Conservation (phyloP, 1,140 invertebrate species). For the Cyrtorhinus lividipennis region DNA sequence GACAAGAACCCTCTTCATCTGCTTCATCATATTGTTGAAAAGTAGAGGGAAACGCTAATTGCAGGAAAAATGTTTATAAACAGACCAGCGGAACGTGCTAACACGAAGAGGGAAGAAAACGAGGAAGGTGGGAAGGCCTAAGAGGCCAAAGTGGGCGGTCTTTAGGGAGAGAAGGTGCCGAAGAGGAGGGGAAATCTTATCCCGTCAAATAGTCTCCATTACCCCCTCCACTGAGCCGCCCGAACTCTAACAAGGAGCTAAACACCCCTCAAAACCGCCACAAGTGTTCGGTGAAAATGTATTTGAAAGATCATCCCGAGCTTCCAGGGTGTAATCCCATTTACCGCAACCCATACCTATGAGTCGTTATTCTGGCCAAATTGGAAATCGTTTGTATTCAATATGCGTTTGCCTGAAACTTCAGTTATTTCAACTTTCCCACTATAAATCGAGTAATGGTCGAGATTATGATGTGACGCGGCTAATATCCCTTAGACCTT, state of each 20-base stretch:
- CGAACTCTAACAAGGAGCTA: background rate
- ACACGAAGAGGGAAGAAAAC: background rate
- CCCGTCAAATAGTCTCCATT: slow-evolving; percentile 7
- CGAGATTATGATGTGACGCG: background rate
- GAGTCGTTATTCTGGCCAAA: too few relatives aligned
- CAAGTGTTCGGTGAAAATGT: background rate
- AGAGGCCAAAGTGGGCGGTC: background rate
- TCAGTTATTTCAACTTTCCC: background rate
- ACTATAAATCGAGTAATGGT: background rate
- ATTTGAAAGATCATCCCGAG: slow-evolving; percentile 1
- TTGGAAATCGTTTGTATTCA: background rate
- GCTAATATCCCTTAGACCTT: too few relatives aligned
- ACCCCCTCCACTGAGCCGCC: background rate
- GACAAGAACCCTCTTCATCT: too few relatives aligned
- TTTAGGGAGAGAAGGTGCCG: background rate
- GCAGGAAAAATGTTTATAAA: too few relatives aligned
- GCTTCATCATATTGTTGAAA: too few relatives aligned
- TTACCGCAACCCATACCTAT: too few relatives aligned
- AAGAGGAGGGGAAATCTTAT: background rate
- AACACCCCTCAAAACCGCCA: background rate
- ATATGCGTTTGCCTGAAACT: background rate
- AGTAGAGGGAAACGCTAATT: too few relatives aligned
- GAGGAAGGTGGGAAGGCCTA: background rate
- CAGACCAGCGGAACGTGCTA: too few relatives aligned
- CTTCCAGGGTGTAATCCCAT: too few relatives aligned